A percentile compares a stretch with the other conserved stretches of the same genome.
phyloP scores from a whole-genome alignment of 2,888 invertebrate genomes.

The Ligdia adustata region DNA sequence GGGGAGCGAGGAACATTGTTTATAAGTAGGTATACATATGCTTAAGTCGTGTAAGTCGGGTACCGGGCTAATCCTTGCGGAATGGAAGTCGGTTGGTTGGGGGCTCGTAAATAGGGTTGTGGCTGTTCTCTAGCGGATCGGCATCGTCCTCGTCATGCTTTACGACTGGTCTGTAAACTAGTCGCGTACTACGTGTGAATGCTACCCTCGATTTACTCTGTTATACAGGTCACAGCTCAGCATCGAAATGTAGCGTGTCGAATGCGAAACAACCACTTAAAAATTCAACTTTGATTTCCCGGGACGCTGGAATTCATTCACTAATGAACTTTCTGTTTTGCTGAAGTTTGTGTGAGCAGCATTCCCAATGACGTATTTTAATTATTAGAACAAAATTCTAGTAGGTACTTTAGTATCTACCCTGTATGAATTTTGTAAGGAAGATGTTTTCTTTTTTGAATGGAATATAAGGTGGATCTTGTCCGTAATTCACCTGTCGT shows the following conservation, averaged over 20 bases:
- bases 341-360: too few species aligned
- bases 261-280: conserved; percentile 23
- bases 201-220: conserved; percentile 41
- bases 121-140: conserved; percentile 34
- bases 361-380: too few species aligned
- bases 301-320: conserved; percentile 1
- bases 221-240: conserved; percentile 44
- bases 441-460: too few species aligned
- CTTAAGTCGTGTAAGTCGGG: conserved; percentile 40
- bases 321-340: conserved; percentile 8
- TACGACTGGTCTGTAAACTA: conserved; percentile 49
- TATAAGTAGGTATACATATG: conserved; percentile 23
- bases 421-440: too few species aligned
- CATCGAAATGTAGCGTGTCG: conserved; percentile 24
- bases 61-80: conserved; percentile 47
- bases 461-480: too few species aligned
- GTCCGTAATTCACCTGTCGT: too few species aligned
- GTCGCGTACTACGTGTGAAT: conserved; percentile 37
- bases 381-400: too few species aligned
- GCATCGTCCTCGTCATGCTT: conserved; percentile 45
- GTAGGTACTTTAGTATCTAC: too few species aligned
- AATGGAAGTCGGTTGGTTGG: conserved; percentile 50
- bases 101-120: conserved; percentile 58
- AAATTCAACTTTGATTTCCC: conserved; percentile 19
- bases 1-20: conserved; percentile 25